phyloP scores from a whole-genome alignment of 2,113 vertebrate genomes.

The Anoura caudifer region DNA sequence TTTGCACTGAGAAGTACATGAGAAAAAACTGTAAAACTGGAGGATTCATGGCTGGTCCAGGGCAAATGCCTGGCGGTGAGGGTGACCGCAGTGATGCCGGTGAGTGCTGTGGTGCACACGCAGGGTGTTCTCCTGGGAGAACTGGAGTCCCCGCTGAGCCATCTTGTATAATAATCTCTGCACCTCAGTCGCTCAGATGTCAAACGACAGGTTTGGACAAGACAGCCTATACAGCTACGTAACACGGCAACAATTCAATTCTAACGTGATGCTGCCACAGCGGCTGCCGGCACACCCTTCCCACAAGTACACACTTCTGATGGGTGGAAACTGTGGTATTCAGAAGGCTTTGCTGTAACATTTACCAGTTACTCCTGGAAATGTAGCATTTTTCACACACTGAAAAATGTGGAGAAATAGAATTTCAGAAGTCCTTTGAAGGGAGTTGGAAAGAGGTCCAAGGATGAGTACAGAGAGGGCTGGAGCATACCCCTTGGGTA shows the following conservation, averaged over 20 bases:
- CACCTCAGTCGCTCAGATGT: not conserved
- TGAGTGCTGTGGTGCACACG: accelerated
- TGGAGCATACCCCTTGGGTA: not conserved
- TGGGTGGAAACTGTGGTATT: accelerated
- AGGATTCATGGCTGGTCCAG: not conserved
- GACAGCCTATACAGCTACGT: not conserved
- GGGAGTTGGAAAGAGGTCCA: not conserved
- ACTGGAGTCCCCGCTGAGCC: too few relatives aligned
- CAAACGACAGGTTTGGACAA: not conserved
- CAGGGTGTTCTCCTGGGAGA: not conserved
- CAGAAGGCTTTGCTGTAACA: not conserved
- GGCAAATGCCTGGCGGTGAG: not conserved
- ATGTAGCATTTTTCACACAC: not conserved
- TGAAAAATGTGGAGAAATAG: not conserved
- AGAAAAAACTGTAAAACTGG: not conserved
- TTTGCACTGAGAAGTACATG: not conserved
- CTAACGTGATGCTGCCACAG: accelerated
- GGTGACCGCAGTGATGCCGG: not conserved
- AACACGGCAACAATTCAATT: not conserved
- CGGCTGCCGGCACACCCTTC: not conserved
- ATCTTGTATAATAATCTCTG: too few relatives aligned
- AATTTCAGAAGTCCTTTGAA: not conserved
- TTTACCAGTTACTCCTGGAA: not conserved
- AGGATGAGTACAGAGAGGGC: not conserved
- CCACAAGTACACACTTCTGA: not conserved